Percentiles rank a stretch among this genome's conserved stretches.
These are phyloP conservation scores for Crypturellus undulatus DNA, from an alignment of 2,113 vertebrate genomes.

Conservation along the genomic window DNA sequence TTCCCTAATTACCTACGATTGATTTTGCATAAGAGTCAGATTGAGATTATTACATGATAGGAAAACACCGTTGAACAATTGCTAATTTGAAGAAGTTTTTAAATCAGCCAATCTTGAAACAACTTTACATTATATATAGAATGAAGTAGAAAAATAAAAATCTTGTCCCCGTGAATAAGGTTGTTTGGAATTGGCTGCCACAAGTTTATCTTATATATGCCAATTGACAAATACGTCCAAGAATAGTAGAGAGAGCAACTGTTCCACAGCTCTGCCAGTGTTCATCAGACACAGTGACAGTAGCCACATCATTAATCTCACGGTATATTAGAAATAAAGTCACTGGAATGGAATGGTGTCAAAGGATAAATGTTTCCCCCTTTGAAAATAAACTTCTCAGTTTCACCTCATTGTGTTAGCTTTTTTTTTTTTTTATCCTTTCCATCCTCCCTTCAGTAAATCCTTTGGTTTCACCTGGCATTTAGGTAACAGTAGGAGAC, in stretches of 20 bases:
- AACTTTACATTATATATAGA: not conserved
- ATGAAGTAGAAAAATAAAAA: conserved; percentile 3
- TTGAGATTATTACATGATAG: conserved; percentile 3
- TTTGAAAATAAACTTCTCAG: conserved; percentile 66
- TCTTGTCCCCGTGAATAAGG: not conserved
- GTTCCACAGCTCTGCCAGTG: conserved; percentile 68
- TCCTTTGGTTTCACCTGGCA: conserved; percentile 71
- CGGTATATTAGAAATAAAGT: conserved; percentile 72
- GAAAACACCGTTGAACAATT: conserved; percentile 5
- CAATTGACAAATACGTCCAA: conserved; percentile 57
- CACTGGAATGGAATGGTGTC: conserved; percentile 71
- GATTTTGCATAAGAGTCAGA: not conserved
- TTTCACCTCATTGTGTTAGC: conserved; percentile 52
- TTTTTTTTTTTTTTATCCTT: not conserved
- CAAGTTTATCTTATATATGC: conserved; percentile 52
- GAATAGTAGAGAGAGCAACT: conserved; percentile 72
- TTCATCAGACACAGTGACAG: conserved; percentile 63
- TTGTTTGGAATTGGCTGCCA: conserved; percentile 36
- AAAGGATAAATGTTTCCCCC: conserved; percentile 67
- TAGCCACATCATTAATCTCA: conserved; percentile 72
- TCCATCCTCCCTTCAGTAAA: conserved; percentile 15
- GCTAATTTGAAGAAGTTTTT: conserved; percentile 12
- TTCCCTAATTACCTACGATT: conserved; percentile 1
- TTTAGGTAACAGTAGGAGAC: conserved; percentile 68
- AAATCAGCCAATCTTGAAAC: not conserved